phyloP scores from a whole-genome alignment of 2,113 vertebrate species.

The Anarhynchus alexandrinus region DNA sequence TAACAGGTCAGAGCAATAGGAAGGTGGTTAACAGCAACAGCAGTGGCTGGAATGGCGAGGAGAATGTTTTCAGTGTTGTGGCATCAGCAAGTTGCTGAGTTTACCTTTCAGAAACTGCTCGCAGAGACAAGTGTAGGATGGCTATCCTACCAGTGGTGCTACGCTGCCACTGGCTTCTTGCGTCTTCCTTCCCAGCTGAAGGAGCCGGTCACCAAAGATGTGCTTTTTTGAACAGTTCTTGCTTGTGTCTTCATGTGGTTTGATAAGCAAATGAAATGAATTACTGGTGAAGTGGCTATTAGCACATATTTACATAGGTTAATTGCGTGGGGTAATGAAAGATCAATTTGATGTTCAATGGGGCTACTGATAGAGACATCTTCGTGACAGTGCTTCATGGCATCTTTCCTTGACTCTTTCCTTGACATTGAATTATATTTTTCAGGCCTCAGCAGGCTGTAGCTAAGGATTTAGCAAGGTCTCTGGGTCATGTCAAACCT shows the following conservation, averaged over 20 bases:
- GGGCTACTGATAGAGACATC: not conserved
- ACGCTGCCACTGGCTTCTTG: not conserved
- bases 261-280: not conserved
- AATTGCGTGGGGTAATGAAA: slow-evolving; percentile 29
- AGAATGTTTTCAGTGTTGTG: not conserved
- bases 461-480: not conserved
- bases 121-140: not conserved
- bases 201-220: not conserved
- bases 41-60: not conserved
- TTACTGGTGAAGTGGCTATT: not conserved
- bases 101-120: not conserved
- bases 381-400: not conserved
- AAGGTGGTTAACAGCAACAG: slow-evolving; percentile 24
- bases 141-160: not conserved
- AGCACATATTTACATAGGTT: slow-evolving; percentile 46
- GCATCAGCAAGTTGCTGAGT: slow-evolving; percentile 22
- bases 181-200: not conserved
- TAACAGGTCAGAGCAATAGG: slow-evolving; percentile 36
- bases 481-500: not conserved
- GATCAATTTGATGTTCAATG: slow-evolving; percentile 18
- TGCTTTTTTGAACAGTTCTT: not conserved
- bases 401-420: not conserved
- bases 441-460: not conserved
- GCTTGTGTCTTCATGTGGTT: not conserved
- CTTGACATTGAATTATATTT: not conserved